Evolutionary conservation across 2,797 vertebrate genomes (phyloP), one percentile per base, ranked within the genome.

Genomic region (Nothura maculosa): DNA sequence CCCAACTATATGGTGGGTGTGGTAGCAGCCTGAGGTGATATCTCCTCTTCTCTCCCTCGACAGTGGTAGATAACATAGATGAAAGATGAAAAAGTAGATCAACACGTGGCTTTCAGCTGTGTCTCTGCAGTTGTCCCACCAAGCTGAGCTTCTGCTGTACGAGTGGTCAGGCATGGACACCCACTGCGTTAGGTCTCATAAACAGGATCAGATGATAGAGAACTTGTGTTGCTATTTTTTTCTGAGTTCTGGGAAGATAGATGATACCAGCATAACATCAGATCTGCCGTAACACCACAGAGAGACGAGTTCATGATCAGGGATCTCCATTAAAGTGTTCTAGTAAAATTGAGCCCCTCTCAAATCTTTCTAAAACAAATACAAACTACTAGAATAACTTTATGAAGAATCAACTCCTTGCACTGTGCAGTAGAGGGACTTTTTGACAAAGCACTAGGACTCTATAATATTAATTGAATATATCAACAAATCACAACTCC

Each of bases 1-100:
- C 40, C 40, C 2, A 2, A 2, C 27, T 2, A 28, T 30, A 27
- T 0, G 0, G 10, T 16, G n/a, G 57, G 38, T 25, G 24, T 21
- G 9, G 19, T 19, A 64, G 5, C 28, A 32, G 28, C 43, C 58
- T 74, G 36, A 66, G 72, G 58, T 67, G 58, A 43, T 54, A 50
- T 36, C n/a, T 87, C 21, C 62, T 90, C n/a, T n/a, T n/a, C n/a
- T 61, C 73, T 48, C 30, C 62, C 48, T 60, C n/a, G 28, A 30
- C 3, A 19, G 48, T 45, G 58, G 67, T 34, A 50, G 63, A 48
- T 2, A 0, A 36, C 10, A 17, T 40, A 40, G 40, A 40, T 40
- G 40, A 40, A 40, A 40, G 40, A 40, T 40, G 40, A 40, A 40
- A 40, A 40, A 13, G 40, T 40, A 40, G 40, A 40, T 14, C 40